Conservation (phyloP, 2,113 vertebrate species). For the Zingel zingel region DNA sequence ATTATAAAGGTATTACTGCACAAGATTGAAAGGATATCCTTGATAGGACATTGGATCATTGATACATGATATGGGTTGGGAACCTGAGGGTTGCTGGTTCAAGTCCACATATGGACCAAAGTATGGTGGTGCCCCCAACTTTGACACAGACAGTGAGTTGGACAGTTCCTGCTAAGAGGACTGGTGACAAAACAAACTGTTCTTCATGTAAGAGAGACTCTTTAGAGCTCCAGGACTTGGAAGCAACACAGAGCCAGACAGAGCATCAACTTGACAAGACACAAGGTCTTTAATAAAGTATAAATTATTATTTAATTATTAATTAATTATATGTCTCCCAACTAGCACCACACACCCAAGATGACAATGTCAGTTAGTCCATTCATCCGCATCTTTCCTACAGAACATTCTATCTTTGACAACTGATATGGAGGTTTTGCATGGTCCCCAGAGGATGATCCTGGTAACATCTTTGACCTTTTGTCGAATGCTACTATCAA, state of each 20-base stretch:
- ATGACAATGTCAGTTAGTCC: background rate
- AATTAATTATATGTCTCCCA: background rate
- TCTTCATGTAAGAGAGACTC: conserved; percentile 81
- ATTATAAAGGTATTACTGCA: background rate
- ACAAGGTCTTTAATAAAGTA: conserved; percentile 69
- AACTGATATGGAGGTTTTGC: background rate
- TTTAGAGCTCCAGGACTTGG: conserved; percentile 89
- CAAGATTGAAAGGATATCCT: too few relatives aligned
- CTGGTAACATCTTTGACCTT: background rate
- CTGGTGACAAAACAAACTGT: conserved; percentile 77
- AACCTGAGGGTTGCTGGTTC: too few relatives aligned
- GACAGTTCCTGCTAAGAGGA: conserved; percentile 84
- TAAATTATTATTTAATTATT: too few relatives aligned
- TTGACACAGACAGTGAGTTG: conserved; percentile 82
- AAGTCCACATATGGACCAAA: too few relatives aligned
- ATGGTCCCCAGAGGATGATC: background rate
- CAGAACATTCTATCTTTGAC: background rate
- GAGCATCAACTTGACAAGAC: conserved; percentile 75
- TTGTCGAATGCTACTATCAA: background rate
- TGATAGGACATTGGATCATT: background rate
- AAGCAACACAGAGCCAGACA: conserved; percentile 72
- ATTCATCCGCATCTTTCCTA: background rate
- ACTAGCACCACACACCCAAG: background rate
- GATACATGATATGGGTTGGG: background rate
- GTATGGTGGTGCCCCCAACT: conserved; percentile 54